Percentiles rank a stretch among this genome's conserved stretches.
phyloP scores from a whole-genome alignment of 2,113 vertebrate species.

The Petrocephalus zakoni region DNA sequence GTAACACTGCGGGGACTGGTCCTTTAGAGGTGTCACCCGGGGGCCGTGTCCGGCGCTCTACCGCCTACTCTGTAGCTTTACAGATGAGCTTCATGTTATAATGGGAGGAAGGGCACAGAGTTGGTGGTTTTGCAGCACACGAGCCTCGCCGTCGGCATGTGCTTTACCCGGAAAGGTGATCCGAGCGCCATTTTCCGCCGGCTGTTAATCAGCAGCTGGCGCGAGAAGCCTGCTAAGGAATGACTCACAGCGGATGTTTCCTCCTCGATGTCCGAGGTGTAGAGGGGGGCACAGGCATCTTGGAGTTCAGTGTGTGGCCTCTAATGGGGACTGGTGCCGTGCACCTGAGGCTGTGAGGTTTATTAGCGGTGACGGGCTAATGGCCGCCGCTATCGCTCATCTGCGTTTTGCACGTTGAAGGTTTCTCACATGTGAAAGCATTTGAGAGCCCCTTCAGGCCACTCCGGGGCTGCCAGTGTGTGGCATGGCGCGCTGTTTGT shows the following conservation, averaged over 20 bases:
- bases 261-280: not conserved
- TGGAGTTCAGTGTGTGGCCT: not conserved
- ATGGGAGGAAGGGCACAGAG: not conserved
- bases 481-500: not conserved
- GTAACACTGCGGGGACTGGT: not conserved
- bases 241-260: not conserved
- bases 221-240: not conserved
- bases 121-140: not conserved
- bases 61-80: not conserved
- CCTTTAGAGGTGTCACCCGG: not conserved
- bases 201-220: not conserved
- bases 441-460: not conserved
- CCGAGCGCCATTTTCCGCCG: not conserved
- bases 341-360: not conserved
- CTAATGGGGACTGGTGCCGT: not conserved
- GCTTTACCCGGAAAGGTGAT: not conserved
- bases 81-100: not conserved
- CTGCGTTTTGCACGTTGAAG: not conserved
- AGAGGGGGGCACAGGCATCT: not conserved
- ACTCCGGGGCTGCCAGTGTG: not conserved
- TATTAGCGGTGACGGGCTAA: not conserved
- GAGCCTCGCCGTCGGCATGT: not conserved
- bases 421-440: not conserved
- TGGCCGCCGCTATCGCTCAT: not conserved
- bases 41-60: too few species aligned